Percentiles rank a stretch among this genome's conserved stretches.
phyloP scores from a whole-genome alignment of 2,888 invertebrate species.

The Melanotus villosus region DNA sequence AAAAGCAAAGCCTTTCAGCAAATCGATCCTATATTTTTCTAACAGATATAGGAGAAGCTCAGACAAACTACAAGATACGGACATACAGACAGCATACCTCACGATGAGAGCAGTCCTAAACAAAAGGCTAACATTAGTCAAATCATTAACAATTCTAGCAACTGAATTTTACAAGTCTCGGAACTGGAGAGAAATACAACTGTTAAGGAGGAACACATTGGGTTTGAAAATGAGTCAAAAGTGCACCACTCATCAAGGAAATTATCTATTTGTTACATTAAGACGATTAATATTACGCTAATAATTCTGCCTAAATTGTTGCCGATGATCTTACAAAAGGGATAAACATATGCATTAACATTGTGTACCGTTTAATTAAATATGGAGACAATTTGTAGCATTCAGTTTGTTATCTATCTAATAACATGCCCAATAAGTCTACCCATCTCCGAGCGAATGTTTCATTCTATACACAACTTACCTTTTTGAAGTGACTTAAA shows the following conservation, averaged over 20 bases:
- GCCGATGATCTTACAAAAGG: too few species aligned
- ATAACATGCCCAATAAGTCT: slow-evolving; percentile 16
- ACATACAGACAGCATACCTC: slow-evolving; percentile 65
- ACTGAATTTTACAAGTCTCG: slow-evolving; percentile 18
- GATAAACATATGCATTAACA: too few species aligned
- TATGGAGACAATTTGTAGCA: slow-evolving; percentile 6
- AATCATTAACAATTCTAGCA: slow-evolving; percentile 16
- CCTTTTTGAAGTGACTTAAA: slow-evolving; percentile 98
- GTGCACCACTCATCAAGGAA: too few species aligned
- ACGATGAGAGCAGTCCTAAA: slow-evolving; percentile 71
- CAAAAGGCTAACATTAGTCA: slow-evolving; percentile 62
- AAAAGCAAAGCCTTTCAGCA: not conserved
- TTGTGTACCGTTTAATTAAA: too few species aligned
- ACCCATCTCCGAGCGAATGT: slow-evolving; percentile 49
- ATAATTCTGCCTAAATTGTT: too few species aligned
- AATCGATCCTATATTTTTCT: not conserved
- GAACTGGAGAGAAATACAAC: not conserved
- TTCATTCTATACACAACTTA: slow-evolving; percentile 70
- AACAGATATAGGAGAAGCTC: slow-evolving; percentile 23
- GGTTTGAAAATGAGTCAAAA: too few species aligned
- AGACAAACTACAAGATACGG: slow-evolving; percentile 51
- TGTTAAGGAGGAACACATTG: not conserved
- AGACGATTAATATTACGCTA: too few species aligned
- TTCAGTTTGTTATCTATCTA: slow-evolving; percentile 17
- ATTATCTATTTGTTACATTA: too few species aligned